These are phyloP conservation scores for Psittacula derbiana DNA, from an alignment of 2,797 vertebrate genomes.

Conservation along the genomic window DNA sequence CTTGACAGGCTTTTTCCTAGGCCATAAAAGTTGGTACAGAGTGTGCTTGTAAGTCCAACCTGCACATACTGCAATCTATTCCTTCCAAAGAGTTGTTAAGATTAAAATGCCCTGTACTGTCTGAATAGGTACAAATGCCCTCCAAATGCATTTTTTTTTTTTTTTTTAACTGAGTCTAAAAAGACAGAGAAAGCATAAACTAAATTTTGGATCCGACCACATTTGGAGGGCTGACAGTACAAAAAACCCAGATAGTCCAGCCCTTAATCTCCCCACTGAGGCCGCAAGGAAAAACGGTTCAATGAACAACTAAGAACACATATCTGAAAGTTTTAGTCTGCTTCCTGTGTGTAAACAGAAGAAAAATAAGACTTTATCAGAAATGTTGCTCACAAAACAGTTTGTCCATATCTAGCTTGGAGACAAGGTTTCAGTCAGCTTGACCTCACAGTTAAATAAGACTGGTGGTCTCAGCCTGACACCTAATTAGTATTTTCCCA, in stretches of 20 bases:
- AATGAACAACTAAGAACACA: not conserved
- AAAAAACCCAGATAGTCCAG: not conserved
- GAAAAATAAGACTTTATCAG: not conserved
- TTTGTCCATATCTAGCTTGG: constrained; percentile 1
- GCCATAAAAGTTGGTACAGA: not conserved
- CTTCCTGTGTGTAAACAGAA: constrained; percentile 34
- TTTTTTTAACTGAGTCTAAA: not conserved
- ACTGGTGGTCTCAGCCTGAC: constrained; percentile 35
- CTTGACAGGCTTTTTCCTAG: not conserved
- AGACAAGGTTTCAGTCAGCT: constrained; percentile 22
- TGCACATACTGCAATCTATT: not conserved
- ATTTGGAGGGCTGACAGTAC: not conserved
- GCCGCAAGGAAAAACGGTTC: not conserved
- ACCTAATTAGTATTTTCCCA: constrained; percentile 52
- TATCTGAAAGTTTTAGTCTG: not conserved
- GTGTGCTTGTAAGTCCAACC: not conserved
- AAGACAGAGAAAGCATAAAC: not conserved
- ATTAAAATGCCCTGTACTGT: not conserved
- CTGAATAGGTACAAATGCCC: not conserved
- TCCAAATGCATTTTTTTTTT: not conserved
- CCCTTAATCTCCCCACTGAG: not conserved
- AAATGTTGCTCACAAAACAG: not conserved
- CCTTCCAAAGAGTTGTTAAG: not conserved
- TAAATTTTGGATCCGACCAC: not conserved
- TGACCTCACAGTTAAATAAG: constrained; percentile 44